Conservation (phyloP, 2,797 vertebrate species). For the Pempheris klunzingeri region DNA sequence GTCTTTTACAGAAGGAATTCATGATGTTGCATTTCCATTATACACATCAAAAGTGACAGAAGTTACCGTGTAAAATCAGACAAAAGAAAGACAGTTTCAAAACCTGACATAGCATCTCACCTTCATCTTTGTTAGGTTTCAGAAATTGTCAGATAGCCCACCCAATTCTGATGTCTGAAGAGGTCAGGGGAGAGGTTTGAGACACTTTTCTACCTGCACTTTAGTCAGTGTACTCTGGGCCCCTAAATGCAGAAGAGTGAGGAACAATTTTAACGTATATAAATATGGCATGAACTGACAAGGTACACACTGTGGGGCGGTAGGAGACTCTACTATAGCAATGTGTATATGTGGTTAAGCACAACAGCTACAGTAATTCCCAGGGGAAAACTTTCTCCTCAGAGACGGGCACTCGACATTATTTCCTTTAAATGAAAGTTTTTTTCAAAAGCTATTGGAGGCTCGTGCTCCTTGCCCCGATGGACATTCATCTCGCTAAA, state of each 20-base stretch:
- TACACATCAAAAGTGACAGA: neutral
- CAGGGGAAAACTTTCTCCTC: neutral
- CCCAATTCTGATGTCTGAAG: neutral
- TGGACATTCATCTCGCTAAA: neutral
- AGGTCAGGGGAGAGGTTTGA: neutral
- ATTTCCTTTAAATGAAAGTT: neutral
- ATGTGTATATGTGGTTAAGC: neutral
- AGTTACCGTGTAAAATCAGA: neutral
- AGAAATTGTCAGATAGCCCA: neutral
- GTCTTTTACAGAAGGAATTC: neutral
- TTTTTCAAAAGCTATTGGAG: slow-evolving; percentile 9
- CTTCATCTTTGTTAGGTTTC: neutral
- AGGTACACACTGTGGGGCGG: neutral
- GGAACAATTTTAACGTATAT: neutral
- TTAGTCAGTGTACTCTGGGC: neutral
- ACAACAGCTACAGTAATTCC: neutral
- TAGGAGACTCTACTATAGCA: too few relatives aligned
- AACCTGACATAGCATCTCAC: neutral
- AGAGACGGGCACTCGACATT: neutral
- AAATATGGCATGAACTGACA: neutral
- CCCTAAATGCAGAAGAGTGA: neutral
- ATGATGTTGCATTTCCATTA: neutral
- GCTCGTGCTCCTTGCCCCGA: neutral
- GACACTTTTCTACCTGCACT: neutral
- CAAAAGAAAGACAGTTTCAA: neutral